These are phyloP conservation scores for Ischnura elegans DNA, from an alignment of 2,888 invertebrate genomes.

Conservation along the genomic window DNA sequence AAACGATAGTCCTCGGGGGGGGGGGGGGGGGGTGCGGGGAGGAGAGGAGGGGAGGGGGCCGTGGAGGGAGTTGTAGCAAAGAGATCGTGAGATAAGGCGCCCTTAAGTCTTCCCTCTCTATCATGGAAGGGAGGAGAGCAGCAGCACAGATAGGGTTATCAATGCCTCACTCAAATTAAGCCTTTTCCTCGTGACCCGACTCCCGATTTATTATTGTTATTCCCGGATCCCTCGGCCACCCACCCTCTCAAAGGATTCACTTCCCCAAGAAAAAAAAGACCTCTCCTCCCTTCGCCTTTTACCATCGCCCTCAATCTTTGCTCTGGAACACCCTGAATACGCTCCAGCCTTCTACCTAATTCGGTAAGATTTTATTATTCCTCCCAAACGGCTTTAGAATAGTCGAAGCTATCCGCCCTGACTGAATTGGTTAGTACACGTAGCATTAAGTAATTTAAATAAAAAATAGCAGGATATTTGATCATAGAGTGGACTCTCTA, in stretches of 20 bases:
- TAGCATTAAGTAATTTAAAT: too few relatives aligned
- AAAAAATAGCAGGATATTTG: too few relatives aligned
- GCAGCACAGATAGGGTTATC: constrained; percentile 63
- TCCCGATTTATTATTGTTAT: constrained; percentile 58
- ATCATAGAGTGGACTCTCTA: too few relatives aligned
- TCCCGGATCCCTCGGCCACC: constrained; percentile 1
- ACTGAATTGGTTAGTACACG: too few relatives aligned
- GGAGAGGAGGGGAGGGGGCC: not conserved
- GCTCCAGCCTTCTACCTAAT: not conserved
- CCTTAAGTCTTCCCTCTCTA: constrained; percentile 33
- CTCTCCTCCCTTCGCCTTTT: not conserved
- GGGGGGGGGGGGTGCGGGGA: not conserved
- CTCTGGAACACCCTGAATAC: not conserved
- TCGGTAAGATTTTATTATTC: not conserved
- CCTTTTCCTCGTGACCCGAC: constrained; percentile 54
- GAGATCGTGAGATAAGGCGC: constrained; percentile 45
- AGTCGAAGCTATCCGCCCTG: too few relatives aligned
- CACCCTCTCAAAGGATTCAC: not conserved
- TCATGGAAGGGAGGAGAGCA: not conserved
- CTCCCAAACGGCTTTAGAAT: too few relatives aligned
- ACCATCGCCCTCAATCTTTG: not conserved
- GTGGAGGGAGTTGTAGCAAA: constrained; percentile 33
- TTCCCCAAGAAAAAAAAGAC: not conserved
- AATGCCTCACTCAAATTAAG: constrained; percentile 59
- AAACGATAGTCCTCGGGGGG: not conserved